These are phyloP conservation scores for Syngnathus scovelli DNA, from an alignment of 2,113 vertebrate species.

Conservation along the genomic window DNA sequence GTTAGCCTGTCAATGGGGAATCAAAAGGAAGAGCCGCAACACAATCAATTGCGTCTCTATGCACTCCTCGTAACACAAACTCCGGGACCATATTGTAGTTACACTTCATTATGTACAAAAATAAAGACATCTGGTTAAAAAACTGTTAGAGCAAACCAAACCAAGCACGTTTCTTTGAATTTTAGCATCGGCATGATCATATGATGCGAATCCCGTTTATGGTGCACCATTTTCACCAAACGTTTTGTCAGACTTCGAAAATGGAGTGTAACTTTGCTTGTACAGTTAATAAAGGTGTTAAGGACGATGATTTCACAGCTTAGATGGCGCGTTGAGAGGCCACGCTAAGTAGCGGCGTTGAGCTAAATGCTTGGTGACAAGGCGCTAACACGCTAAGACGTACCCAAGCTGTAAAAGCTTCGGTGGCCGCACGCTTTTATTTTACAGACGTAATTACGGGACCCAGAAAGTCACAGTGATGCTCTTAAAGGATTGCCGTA, in stretches of 20 bases:
- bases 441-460: not conserved
- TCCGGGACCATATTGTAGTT: no score
- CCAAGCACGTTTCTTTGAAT: no score
- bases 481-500: not conserved
- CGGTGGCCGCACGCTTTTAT: not conserved
- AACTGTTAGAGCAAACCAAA: no score
- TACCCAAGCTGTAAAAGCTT: not conserved
- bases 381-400: not conserved
- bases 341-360: not conserved
- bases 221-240: no score
- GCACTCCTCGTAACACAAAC: not conserved
- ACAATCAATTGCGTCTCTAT: not conserved
- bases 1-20: conserved; percentile 47
- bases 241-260: not conserved
- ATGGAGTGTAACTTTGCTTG: not conserved
- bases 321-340: not conserved
- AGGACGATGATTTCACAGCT: not conserved
- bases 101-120: not conserved
- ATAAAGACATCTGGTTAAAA: no score
- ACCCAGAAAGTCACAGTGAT: not conserved
- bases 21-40: conserved; percentile 19
- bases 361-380: not conserved
- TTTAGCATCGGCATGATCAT: no score
- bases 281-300: not conserved
- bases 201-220: no score